Conservation (phyloP, 64 coral and sea anemone genomes). For the Actinia equina region DNA sequence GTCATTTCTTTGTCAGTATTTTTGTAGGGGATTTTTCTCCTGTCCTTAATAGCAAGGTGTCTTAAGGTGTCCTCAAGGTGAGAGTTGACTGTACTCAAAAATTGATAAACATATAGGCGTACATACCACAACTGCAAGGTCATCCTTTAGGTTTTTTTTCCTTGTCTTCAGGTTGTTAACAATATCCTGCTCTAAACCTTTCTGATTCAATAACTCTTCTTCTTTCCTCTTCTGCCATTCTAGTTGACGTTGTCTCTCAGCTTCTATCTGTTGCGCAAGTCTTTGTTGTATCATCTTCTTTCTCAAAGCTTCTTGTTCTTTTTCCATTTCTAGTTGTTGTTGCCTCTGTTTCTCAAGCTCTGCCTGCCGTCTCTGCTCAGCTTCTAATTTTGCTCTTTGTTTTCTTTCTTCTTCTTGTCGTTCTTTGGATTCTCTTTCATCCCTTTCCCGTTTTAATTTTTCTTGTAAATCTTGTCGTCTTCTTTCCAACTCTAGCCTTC, state of each 20-base stretch:
- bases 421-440: slow-evolving; percentile 91
- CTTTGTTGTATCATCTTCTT: slow-evolving; percentile 99
- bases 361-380: slow-evolving; percentile 96
- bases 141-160: slow-evolving; percentile 76
- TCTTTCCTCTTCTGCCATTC: slow-evolving; percentile 98
- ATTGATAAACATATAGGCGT: no score
- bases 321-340: slow-evolving; percentile 96
- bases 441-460: slow-evolving; percentile 75
- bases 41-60: no score
- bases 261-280: slow-evolving; percentile 91
- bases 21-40: no score
- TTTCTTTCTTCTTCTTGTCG: slow-evolving; percentile 76
- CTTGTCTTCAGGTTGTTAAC: slow-evolving; percentile 91
- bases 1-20: no score
- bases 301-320: slow-evolving; percentile 89
- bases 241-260: slow-evolving; percentile 90
- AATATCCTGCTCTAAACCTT: slow-evolving; percentile 95
- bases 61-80: no score
- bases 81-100: no score
- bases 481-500: slow-evolving; percentile 90
- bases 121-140: slow-evolving; percentile 80
- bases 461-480: slow-evolving; percentile 90
- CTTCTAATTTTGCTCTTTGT: slow-evolving; percentile 92
- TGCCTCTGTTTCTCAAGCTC: slow-evolving; percentile 93
- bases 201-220: slow-evolving; percentile 96